Percentiles rank a stretch among this genome's conserved stretches.
Conservation (phyloP, 2,797 vertebrate species). For the Alauda arvensis region DNA sequence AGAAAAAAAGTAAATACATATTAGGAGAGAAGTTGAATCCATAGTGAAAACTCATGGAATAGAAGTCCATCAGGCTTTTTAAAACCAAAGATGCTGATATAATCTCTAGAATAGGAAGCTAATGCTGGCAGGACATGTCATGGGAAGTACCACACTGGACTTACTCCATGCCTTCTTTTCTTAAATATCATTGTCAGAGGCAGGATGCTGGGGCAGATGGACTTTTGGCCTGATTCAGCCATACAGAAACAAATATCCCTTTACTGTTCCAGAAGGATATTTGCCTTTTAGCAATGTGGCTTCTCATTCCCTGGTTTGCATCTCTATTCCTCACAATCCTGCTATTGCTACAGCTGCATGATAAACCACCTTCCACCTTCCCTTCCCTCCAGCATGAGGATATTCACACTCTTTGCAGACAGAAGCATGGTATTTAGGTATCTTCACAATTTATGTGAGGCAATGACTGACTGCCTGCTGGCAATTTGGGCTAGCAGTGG, state of each 20-base stretch:
- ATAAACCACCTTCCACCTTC: background rate
- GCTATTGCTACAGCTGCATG: background rate
- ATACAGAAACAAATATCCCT: background rate
- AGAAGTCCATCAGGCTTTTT: background rate
- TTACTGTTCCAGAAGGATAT: background rate
- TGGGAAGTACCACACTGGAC: background rate
- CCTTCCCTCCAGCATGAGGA: background rate
- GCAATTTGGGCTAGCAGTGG: background rate
- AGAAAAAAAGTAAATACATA: background rate
- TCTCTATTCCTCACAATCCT: background rate
- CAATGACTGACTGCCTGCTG: background rate
- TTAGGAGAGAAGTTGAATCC: background rate
- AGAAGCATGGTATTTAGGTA: background rate
- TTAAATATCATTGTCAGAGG: background rate
- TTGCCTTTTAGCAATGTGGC: background rate
- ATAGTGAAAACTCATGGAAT: background rate
- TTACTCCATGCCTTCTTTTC: background rate
- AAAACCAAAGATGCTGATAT: background rate
- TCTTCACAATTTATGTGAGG: slow-evolving; percentile 2
- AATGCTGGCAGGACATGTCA: background rate
- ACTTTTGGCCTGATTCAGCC: background rate
- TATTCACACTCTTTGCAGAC: background rate
- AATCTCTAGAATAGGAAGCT: background rate
- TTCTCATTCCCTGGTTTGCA: background rate
- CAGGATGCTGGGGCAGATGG: background rate